Conservation (phyloP, 2,113 vertebrate genomes). For the Phoxinus phoxinus region DNA sequence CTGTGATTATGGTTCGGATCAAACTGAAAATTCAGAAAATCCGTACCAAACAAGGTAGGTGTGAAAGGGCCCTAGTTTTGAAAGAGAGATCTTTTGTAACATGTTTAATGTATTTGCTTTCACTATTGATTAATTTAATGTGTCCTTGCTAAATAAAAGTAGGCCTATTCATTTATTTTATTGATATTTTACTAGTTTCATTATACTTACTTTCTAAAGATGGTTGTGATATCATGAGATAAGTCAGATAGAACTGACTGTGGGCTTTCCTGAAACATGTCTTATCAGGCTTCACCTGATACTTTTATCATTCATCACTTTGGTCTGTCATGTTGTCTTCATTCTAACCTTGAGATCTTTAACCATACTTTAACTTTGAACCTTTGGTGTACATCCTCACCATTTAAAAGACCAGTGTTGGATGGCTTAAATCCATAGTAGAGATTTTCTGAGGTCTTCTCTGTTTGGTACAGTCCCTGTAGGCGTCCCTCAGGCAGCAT, state of each 20-base stretch:
- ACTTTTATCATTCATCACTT: background rate
- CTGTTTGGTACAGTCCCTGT: constrained; percentile 24
- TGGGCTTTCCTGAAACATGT: background rate
- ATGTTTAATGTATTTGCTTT: background rate
- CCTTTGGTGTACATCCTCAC: background rate
- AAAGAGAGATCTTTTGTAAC: background rate
- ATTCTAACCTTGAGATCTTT: background rate
- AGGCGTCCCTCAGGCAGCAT: constrained; percentile 37
- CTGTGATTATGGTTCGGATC: too few species aligned
- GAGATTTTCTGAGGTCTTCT: background rate
- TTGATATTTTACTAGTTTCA: background rate
- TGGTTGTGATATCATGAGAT: background rate
- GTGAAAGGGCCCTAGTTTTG: too few species aligned
- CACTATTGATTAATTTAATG: background rate
- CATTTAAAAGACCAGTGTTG: background rate
- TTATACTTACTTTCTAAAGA: background rate
- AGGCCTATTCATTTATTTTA: background rate
- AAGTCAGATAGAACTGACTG: background rate
- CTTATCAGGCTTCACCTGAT: background rate
- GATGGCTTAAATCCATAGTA: background rate
- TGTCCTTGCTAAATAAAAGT: background rate
- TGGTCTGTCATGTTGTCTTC: background rate
- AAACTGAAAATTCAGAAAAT: too few species aligned
- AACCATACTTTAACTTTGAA: background rate
- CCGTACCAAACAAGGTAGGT: too few species aligned